Evolutionary conservation across 2,797 vertebrate species (phyloP), one percentile per base, ranked within the genome.

Genomic region (Leptatherina wallacei): DNA sequence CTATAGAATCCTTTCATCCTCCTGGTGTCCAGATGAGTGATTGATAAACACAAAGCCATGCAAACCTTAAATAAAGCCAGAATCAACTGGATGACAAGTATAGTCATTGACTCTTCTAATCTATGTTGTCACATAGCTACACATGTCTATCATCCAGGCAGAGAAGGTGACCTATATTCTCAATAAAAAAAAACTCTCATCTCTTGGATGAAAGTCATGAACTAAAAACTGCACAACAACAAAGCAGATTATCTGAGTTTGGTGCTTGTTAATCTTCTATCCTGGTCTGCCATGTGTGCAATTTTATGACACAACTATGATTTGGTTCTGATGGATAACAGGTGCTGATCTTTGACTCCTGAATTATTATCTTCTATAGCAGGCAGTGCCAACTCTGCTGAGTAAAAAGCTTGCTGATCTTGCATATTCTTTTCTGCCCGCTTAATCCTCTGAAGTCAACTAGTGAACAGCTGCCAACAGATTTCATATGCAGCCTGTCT

Each of bases 361-460:
- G 65, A 77, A 82, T 86, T 81, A 89, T 80, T 78, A 81, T 89
- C 83, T 79, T 86, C 30, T 71, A 58, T 63, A 68, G 56, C 70
- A 70, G 57, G 64, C 80, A 38, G 66, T 44, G 73, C 69, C 73
- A 67, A 7, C 77, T 59, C 77, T 69, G 63, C 69, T 35, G 73
- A 77, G 86, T 69, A 79, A 87, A 88, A 87, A 78, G 66, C 73
- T 69, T 79, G 86, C 89, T 92, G 90, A 92, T 88, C 80, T 85
- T 83, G 85, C 85, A 77, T 89, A 84, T 91, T 90, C 79, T 78
- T 90, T 91, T 88, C 87, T 87, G 76, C 78, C 73, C 57, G 64
- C 68, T 71, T 89, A 91, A 91, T 92, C 91, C 87, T 84, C 89
- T 85, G 86, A 88, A 89, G 87, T 92, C 79, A 81, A 76, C 78